Evolutionary conservation across 2,888 invertebrate genomes (phyloP), one percentile per base, ranked within the genome.

Genomic region (Bhutanitis thaidina): DNA sequence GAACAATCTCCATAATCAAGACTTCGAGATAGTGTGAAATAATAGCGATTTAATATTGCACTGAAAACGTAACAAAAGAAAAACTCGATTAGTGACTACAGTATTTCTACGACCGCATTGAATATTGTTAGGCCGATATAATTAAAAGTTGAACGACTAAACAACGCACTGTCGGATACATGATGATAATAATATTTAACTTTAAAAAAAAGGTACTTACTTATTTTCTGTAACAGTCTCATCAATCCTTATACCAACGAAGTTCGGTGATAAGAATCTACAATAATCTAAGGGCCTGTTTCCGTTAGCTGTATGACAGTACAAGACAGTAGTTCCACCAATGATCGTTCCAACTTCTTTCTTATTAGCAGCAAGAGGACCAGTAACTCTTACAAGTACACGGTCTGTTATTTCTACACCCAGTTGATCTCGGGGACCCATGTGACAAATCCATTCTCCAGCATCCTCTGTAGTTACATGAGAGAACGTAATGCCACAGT

Each of bases 381-480:
- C 90, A 0, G 88, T 81, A 1, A 91, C 83, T 52, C 85, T 66
- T 0, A 91, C 80, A 9, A 63, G 49, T 1, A 90, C 61, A 13
- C 55, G 40, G 9, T 83, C 77, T 0, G 70, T 77, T 0, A 75
- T 7, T 66, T 90, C 91, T 0, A 84, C 36, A 0, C 86, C 86
- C 4, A 76, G 49, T 27, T 65, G 60, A 7, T 72, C 61, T 12
- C 64, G 64, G 0, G 78, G 77, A 0, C 90, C 91, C 85, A 90
- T 89, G 52, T 90, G 87, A 50, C 91, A 91, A 1, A 70, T 74
- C 91, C 91, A 91, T 15, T 56, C 54, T 0, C 91, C 91, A 1
- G 65, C 67, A 30, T 90, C 87, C 1, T 68, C 61, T 7, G 53
- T 52, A 1, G 62, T 60, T 0, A 77, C 79, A 2, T 75, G 67